Percentiles rank a stretch among this genome's conserved stretches.
These are phyloP conservation scores for Netelia melanura DNA, from an alignment of 2,888 invertebrate genomes.

Conservation along the genomic window DNA sequence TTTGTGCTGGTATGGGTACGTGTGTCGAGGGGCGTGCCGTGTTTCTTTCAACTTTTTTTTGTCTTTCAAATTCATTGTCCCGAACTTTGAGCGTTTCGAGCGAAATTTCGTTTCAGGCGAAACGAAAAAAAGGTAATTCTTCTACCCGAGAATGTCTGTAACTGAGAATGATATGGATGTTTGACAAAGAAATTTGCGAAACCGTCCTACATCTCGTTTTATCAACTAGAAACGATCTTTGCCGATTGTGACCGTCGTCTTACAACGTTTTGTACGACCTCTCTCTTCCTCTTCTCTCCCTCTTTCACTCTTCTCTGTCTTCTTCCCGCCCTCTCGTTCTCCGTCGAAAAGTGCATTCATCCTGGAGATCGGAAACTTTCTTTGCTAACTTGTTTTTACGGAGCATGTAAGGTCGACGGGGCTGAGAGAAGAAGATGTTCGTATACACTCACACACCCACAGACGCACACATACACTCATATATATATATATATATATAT, in stretches of 20 bases:
- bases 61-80: too few species aligned
- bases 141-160: too few species aligned
- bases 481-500: too few species aligned
- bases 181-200: neutral
- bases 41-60: too few species aligned
- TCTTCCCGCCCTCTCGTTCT: neutral
- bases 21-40: too few species aligned
- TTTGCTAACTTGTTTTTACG: constrained; percentile 46
- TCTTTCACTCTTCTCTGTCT: neutral
- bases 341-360: constrained; percentile 40
- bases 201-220: neutral
- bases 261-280: neutral
- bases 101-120: too few species aligned
- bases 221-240: neutral
- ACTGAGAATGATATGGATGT: too few species aligned
- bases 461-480: neutral
- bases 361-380: constrained; percentile 43
- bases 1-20: too few species aligned
- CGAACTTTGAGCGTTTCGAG: too few species aligned
- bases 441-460: neutral
- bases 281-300: too few species aligned
- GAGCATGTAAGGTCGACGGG: constrained; percentile 25
- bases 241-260: neutral
- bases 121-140: too few species aligned
- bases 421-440: constrained; percentile 15